Evolutionary conservation across 2,888 invertebrate genomes (phyloP).

Genomic region (Phragmatobia fuliginosa): DNA sequence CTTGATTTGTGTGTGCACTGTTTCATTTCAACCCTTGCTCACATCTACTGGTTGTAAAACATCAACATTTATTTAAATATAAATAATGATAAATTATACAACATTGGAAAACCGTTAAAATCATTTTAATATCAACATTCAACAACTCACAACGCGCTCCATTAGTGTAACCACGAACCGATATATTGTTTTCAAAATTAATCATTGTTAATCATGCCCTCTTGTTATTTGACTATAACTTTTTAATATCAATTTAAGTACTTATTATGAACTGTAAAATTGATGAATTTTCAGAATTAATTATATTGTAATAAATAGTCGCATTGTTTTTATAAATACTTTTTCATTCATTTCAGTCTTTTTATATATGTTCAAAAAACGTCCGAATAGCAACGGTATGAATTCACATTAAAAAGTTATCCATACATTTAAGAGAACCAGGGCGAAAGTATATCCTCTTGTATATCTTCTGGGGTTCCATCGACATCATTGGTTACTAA

Average conservation of each 20-base stretch:
- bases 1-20: not conserved
- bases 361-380: not conserved
- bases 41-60: not conserved
- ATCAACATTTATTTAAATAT: no score
- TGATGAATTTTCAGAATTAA: not conserved
- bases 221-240: not conserved
- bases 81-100: not conserved
- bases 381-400: not conserved
- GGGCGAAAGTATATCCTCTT: not conserved
- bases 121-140: not conserved
- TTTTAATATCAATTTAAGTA: not conserved
- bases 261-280: not conserved
- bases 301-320: not conserved
- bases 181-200: not conserved
- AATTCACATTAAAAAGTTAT: not conserved
- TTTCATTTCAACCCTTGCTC: not conserved
- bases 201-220: not conserved
- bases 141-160: not conserved
- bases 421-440: not conserved
- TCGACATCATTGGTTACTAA: constrained; percentile 36
- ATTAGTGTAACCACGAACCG: not conserved
- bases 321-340: not conserved
- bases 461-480: constrained; percentile 30
- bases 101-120: not conserved
- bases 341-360: not conserved